phyloP scores from a whole-genome alignment of 2,797 vertebrate genomes.

The Phalanger gymnotis region DNA sequence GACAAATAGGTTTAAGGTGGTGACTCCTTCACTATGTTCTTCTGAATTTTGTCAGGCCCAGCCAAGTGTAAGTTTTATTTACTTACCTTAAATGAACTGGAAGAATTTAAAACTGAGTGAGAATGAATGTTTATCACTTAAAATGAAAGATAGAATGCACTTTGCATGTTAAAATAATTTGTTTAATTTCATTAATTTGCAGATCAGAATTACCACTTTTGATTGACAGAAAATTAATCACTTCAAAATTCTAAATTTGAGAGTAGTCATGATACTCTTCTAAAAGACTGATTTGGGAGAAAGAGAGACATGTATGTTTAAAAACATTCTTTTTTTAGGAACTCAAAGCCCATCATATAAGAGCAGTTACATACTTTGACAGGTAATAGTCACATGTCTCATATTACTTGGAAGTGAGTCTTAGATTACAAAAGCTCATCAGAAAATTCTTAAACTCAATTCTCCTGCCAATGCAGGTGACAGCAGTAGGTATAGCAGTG shows the following conservation, averaged over 20 bases:
- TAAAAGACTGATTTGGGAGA: neutral
- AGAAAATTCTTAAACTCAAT: neutral
- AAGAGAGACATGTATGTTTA: neutral
- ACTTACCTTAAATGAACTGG: neutral
- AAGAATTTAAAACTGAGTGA: constrained; percentile 59
- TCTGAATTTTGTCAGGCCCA: constrained; percentile 64
- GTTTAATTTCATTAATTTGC: constrained; percentile 64
- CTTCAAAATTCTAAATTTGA: constrained; percentile 37
- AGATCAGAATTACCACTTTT: constrained; percentile 61
- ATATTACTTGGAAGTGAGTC: neutral
- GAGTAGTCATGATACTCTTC: neutral
- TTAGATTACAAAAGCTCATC: neutral
- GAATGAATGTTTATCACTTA: constrained; percentile 58
- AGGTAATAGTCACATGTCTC: neutral
- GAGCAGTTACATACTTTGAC: neutral
- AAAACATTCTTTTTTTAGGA: neutral
- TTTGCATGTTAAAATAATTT: constrained; percentile 16
- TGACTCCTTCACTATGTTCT: constrained; percentile 33
- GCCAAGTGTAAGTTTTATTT: constrained; percentile 65
- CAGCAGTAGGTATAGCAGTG: neutral
- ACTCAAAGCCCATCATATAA: neutral
- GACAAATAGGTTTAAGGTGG: constrained; percentile 55
- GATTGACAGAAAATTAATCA: constrained; percentile 2
- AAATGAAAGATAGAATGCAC: neutral
- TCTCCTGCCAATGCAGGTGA: neutral